Base-by-base conservation (phyloP, 2,113 vertebrate genomes). In the Gambusia affinis region DNA sequence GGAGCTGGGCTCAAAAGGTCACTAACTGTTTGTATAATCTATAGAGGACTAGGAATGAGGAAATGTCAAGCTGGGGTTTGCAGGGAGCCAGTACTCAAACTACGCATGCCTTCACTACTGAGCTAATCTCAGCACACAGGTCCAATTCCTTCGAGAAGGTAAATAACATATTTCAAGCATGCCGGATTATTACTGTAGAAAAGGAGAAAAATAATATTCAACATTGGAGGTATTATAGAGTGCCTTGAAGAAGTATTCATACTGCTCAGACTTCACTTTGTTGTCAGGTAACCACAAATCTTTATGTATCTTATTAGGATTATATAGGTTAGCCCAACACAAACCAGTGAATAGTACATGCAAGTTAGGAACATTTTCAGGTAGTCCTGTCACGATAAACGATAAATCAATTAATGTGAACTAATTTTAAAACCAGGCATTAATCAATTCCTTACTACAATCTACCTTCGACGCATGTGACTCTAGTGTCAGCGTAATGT, bases 11-110 rank as follows among this genome's bases (percentile, higher is more conserved):
- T 79, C 33, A 15, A 73, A 72, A 70, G 29, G 54, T 80, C 42
- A 70, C 67, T 0, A 27, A 75, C 37, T 79, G 44, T 60, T 60
- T 75, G 37, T 72, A 57, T 64, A 71, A 82, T 64, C 61, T 22
- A 14, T 68, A 27, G 22, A 70, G 57, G 42, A 69, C 71, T 31
- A 39, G 3, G 51, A 63, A 57, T 42, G 28, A 29, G 14, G 30
- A 63, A 62, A 60, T 42, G 24, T 66, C 24, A 70, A 71, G 44
- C 76, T 76, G 74, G 22, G 19, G 72, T 47, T 61, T 39, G 42
- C 22, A 12, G 17, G 42, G 0, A 24, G 35, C 30, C 24, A 24
- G 51, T 47, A 17, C 51, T 57, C 15, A 4, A 29, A 33, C 33
- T 27, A 14, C 2, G 31, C 15, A 5, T 29, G 39, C 39, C 12